A percentile compares a stretch with the other conserved stretches of the same genome.
Evolutionary conservation across 2,113 vertebrate species (phyloP).

Genomic region (Petrocephalus microphthalmus): DNA sequence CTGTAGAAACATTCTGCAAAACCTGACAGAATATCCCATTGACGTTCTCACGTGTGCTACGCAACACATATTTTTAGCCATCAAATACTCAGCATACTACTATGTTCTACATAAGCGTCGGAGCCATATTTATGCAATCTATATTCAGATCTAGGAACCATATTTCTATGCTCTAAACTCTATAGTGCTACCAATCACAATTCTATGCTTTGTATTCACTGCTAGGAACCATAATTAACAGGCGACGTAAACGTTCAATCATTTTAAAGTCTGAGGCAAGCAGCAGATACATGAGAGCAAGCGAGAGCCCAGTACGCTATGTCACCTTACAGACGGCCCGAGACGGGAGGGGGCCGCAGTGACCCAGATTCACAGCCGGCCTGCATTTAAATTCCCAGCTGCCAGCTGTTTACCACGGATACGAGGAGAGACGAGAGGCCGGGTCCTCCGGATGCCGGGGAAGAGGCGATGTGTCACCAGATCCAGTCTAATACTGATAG

Average conservation of each 20-base stretch:
- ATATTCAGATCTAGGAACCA: not conserved
- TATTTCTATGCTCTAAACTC: not conserved
- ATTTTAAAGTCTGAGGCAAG: constrained; percentile 26
- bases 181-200: not conserved
- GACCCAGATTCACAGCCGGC: constrained; percentile 68
- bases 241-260: not conserved
- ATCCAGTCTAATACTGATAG: constrained; percentile 70
- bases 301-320: constrained; percentile 31
- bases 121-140: not conserved
- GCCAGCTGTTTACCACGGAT: constrained; percentile 72
- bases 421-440: constrained; percentile 62
- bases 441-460: constrained; percentile 60
- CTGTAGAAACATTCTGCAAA: not conserved
- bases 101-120: not conserved
- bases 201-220: not conserved
- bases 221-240: not conserved
- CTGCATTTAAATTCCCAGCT: constrained; percentile 68
- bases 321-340: constrained; percentile 64
- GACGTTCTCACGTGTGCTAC: not conserved
- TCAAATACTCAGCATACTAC: not conserved
- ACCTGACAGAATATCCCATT: not conserved
- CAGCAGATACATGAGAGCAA: not conserved
- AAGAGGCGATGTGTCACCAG: constrained; percentile 71
- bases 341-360: constrained; percentile 47
- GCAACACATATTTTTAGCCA: not conserved